Percentiles rank a stretch among this genome's conserved stretches.
phyloP scores from a whole-genome alignment of 2,888 invertebrate genomes.

The Caenorhabditis sinica region DNA sequence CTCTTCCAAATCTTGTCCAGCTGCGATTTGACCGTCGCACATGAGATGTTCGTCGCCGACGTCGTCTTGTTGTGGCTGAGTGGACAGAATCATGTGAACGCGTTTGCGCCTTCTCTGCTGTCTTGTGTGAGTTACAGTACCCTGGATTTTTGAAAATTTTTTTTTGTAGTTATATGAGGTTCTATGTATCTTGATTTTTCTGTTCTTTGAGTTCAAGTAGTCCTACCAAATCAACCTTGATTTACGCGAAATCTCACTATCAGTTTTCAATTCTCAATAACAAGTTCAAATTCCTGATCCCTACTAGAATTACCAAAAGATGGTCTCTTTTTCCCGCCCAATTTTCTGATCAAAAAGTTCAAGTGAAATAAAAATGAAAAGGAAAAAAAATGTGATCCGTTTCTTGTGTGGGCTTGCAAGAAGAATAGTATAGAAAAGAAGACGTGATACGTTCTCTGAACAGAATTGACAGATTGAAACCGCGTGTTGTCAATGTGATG shows the following conservation, averaged over 20 bases:
- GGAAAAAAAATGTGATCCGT: conserved; percentile 14
- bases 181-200: background rate
- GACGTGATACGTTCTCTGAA: conserved; percentile 23
- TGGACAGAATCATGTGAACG: conserved; percentile 53
- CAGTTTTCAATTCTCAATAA: conserved; percentile 1
- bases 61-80: conserved; percentile 63
- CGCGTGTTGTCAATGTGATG: conserved; percentile 20
- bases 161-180: too few relatives aligned
- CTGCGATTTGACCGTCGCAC: conserved; percentile 53
- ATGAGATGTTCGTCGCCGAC: conserved; percentile 68
- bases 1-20: conserved; percentile 58
- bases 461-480: background rate
- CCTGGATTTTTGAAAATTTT: background rate
- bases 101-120: conserved; percentile 44
- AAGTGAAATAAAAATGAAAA: conserved; percentile 14
- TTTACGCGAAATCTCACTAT: too few relatives aligned
- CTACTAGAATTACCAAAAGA: conserved; percentile 1
- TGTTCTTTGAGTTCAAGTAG: background rate
- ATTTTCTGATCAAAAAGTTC: conserved; percentile 27
- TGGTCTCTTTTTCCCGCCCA: background rate
- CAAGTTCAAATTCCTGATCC: conserved; percentile 3
- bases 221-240: background rate
- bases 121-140: conserved; percentile 19
- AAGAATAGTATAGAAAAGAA: too few relatives aligned
- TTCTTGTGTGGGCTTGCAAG: conserved; percentile 8